Conservation (phyloP, 2,113 vertebrate genomes). For the Apaloderma vittatum region DNA sequence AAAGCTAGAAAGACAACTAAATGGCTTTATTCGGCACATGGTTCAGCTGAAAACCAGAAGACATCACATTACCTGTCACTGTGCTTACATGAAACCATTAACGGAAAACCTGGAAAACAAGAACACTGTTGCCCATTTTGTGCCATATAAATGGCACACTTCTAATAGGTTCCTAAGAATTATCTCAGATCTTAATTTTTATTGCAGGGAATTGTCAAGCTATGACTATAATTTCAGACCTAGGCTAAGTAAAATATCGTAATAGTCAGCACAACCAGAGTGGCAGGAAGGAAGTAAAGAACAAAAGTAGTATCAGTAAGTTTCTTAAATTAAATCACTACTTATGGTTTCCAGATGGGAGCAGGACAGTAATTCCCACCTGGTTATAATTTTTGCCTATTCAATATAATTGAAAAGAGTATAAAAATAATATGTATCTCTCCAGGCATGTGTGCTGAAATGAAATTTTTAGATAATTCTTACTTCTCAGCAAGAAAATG, state of each 20-base stretch:
- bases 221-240: not conserved
- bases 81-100: not conserved
- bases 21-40: not conserved
- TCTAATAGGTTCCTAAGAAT: not conserved
- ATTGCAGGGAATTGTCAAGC: not conserved
- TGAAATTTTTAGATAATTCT: not conserved
- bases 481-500: not conserved
- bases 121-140: not conserved
- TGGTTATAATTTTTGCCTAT: not conserved
- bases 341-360: constrained; percentile 39
- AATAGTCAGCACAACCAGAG: not conserved
- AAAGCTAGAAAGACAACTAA: not conserved
- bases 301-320: not conserved
- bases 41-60: not conserved
- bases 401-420: not conserved
- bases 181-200: constrained; percentile 15
- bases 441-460: not conserved
- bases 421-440: not conserved
- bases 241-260: not conserved
- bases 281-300: constrained; percentile 1
- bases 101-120: not conserved
- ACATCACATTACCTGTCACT: not conserved
- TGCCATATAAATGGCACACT: not conserved
- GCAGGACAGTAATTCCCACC: not conserved
- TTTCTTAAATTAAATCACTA: constrained; percentile 20